Evolutionary conservation across 2,888 invertebrate species (phyloP).

Genomic region (Ischnura elegans): DNA sequence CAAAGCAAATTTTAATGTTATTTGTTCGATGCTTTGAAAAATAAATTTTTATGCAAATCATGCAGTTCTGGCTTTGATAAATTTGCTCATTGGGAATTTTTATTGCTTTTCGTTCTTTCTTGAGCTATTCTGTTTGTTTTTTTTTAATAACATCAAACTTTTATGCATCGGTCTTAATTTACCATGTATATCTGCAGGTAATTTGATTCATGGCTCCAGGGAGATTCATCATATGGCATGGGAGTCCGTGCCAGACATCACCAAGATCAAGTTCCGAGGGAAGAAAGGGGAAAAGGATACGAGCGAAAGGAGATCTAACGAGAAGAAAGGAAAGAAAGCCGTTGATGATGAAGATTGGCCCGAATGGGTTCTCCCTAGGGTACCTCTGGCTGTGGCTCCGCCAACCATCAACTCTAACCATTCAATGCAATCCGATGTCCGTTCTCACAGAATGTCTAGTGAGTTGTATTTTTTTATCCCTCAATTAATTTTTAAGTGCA

Average conservation of each 20-base stretch:
- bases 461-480: not conserved
- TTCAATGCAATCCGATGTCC: conserved; percentile 42
- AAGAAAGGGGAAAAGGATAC: conserved; percentile 50
- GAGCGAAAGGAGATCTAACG: conserved; percentile 6
- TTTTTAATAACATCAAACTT: too few species aligned
- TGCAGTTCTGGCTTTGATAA: too few species aligned
- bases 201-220: conserved; percentile 54
- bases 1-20: too few species aligned
- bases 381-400: conserved; percentile 48
- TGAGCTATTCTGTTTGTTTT: too few species aligned
- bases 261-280: conserved; percentile 54
- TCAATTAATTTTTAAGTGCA: too few species aligned
- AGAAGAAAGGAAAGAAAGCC: conserved; percentile 29
- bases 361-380: conserved; percentile 56
- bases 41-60: too few species aligned
- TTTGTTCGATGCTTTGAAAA: too few species aligned
- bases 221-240: conserved; percentile 65
- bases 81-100: too few species aligned
- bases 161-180: too few species aligned
- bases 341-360: conserved; percentile 54
- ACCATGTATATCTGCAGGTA: not conserved
- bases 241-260: conserved; percentile 55
- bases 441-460: conserved; percentile 48
- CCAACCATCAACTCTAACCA: conserved; percentile 53
- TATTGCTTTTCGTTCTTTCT: too few species aligned